phyloP scores from a whole-genome alignment of 2,888 invertebrate genomes.

The Tachina grossa region DNA sequence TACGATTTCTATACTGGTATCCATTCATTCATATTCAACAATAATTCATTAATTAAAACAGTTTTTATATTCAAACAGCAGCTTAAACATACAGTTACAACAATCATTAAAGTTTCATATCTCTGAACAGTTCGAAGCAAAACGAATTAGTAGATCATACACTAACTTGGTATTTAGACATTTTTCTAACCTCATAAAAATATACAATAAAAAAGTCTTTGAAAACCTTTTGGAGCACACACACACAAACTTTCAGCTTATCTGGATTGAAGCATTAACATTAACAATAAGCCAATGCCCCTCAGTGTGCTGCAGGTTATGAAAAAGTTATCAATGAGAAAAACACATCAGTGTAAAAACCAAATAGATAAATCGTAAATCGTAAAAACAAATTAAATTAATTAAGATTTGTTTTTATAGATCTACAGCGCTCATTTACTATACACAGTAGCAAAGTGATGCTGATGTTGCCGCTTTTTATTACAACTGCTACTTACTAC shows the following conservation, averaged over 20 bases:
- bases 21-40: too few species aligned
- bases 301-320: conserved; percentile 41
- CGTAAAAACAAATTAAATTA: conserved; percentile 66
- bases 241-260: background rate
- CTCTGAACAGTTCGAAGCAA: background rate
- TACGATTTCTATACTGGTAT: too few species aligned
- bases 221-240: background rate
- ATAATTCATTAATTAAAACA: too few species aligned
- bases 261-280: background rate
- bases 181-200: background rate
- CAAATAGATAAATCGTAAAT: conserved; percentile 46
- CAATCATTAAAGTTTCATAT: background rate
- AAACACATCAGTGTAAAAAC: conserved; percentile 3
- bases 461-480: conserved; percentile 39
- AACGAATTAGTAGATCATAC: background rate
- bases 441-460: conserved; percentile 59
- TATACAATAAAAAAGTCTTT: too few species aligned
- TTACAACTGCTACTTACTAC: conserved; percentile 17
- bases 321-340: conserved; percentile 3
- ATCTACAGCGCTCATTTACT: conserved; percentile 52
- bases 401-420: conserved; percentile 46
- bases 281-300: background rate
- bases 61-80: background rate
- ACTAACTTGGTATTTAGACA: background rate
- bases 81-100: background rate